phyloP scores from a whole-genome alignment of 2,113 vertebrate species.

The Sciurus niger region DNA sequence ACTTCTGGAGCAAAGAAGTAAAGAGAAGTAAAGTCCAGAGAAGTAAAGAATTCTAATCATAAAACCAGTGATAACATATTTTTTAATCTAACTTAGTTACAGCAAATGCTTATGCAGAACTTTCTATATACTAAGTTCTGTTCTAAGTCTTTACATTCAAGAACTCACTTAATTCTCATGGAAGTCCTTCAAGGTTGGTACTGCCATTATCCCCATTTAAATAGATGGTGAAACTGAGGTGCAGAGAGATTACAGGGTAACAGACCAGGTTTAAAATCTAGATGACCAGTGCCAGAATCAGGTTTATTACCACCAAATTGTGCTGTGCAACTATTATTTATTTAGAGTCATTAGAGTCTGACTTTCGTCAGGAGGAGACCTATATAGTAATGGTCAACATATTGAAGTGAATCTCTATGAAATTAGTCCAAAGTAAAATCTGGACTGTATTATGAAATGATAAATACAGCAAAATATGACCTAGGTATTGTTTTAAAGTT shows the following conservation, averaged over 20 bases:
- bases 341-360: conserved; percentile 18
- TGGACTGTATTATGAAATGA: not conserved
- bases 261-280: not conserved
- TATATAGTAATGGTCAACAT: not conserved
- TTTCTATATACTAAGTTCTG: not conserved
- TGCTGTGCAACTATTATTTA: not conserved
- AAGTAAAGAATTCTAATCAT: conserved; percentile 28
- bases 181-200: not conserved
- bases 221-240: not conserved
- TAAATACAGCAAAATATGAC: not conserved
- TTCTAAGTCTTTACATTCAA: not conserved
- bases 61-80: conserved; percentile 7
- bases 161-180: not conserved
- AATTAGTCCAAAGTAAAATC: conserved; percentile 36
- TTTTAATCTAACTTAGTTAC: conserved; percentile 9
- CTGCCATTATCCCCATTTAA: not conserved
- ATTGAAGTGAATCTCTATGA: not conserved
- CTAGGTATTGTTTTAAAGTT: not conserved
- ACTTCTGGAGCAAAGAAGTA: not conserved
- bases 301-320: not conserved
- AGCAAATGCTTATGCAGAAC: not conserved
- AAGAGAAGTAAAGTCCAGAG: too few relatives aligned
- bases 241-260: not conserved
- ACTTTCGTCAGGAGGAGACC: not conserved
- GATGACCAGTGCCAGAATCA: not conserved